Base-by-base conservation (phyloP, 2,888 invertebrate genomes). In the Coleophora deauratella region DNA sequence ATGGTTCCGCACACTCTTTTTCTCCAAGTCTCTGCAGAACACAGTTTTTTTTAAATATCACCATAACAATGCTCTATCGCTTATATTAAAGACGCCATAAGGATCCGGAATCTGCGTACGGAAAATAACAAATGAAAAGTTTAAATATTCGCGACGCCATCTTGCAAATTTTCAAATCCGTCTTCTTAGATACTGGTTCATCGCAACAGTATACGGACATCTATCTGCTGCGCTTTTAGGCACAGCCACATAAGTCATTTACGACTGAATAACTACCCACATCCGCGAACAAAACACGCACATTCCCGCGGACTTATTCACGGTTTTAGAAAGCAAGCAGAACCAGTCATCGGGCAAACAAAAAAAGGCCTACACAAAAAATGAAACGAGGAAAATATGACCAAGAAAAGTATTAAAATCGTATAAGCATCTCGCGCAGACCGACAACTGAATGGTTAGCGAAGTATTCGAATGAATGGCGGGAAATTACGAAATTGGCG, bases 311-410 rank as follows among this genome's bases (percentile, higher is more conserved):
- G 59, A 53, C 54, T 59, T 59, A 59, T 59, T 65, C 63, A 58
- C 60, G 61, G 66, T 65, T 75, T 65, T 84, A 82, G 84, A 84
- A 84, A 84, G 84, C 80, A 73, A 64, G 71, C 66, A 65, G 67
- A 71, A 76, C 74, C 71, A 72, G 71, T 66, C 72, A 64, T 57
- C 47, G 59, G 62, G 61, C 54, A 53, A 54, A 57, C 60, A 58
- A 65, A 73, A 76, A 73, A 61, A 59, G 49, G 53, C 42, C 50
- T 49, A 45, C 63, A 64, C 63, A 64, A 67, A 75, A 74, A 68
- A 68, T 46, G 27, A 49, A 57, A 50, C 38, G 47, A 52, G 51
- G n/a, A 54, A 52, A 59, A 54, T 44, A 52, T 51, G 50, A 11
- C 55, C 55, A 59, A 59, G 54, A 56, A 57, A 54, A 48, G 43